Conservation (phyloP, 2,113 vertebrate species). For the Pomatorhinus ruficollis region DNA sequence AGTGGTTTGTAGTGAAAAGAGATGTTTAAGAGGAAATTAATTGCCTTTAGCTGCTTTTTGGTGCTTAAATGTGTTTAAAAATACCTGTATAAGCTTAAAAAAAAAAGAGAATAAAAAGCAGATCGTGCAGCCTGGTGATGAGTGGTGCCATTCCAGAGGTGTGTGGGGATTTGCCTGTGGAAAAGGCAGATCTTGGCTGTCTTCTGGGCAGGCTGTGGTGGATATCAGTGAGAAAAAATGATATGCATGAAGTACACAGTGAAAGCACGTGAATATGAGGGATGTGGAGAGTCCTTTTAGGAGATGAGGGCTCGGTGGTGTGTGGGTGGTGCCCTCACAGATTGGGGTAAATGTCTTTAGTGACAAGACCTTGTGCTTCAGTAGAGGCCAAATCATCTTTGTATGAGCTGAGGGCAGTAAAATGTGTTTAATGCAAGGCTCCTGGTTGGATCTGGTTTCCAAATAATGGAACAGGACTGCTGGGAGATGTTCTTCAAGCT, state of each 20-base stretch:
- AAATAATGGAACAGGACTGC: background rate
- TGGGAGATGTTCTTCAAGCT: background rate
- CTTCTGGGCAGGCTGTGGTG: background rate
- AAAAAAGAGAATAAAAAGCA: background rate
- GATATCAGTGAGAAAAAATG: background rate
- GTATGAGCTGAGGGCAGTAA: background rate
- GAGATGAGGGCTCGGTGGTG: fast-evolving
- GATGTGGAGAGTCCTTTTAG: fast-evolving
- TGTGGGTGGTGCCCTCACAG: background rate
- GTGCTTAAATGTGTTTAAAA: background rate
- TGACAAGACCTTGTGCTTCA: background rate
- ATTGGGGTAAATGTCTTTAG: fast-evolving
- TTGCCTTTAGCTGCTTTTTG: background rate
- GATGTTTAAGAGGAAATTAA: background rate
- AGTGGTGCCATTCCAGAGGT: background rate
- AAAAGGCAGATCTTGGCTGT: background rate
- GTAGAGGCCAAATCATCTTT: fast-evolving
- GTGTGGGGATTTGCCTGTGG: background rate
- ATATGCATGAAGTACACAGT: fast-evolving
- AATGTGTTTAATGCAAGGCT: background rate
- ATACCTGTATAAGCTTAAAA: background rate
- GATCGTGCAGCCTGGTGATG: background rate
- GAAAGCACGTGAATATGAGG: fast-evolving
- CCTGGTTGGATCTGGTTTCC: background rate
- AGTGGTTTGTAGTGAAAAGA: background rate